Evolutionary conservation across 2,113 vertebrate genomes (phyloP), one percentile per base, ranked within the genome.

Genomic region (Megaleporinus macrocephalus): DNA sequence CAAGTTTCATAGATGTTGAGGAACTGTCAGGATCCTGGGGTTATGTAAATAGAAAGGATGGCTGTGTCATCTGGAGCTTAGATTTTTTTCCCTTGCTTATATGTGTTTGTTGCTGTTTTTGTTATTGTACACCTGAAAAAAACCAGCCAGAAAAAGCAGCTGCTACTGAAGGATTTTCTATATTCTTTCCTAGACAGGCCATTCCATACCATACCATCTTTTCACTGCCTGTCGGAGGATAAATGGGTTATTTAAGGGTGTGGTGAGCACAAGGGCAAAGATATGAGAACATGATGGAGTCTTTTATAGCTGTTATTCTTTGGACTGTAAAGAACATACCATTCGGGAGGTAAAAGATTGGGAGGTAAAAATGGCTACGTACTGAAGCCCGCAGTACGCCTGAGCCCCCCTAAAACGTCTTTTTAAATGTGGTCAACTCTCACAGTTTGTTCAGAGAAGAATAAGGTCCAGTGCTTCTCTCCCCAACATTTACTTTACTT

Each of bases 251-350:
- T 36, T n/a, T 59, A 29, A 18, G 27, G 14, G 10, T 22, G 73
- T 1, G 1, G 20, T n/a, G 73, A 12, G 29, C 14, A 29, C 49
- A 74, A 18, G 29, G 49, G 30, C 5, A 75, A 36, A 75, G 69
- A 83, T 82, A 89, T 85, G 85, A 87, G 76, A 82, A 73, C 24
- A 24, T n/a, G 49, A 74, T 74, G 72, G 53, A 27, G 36, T n/a
- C 66, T n/a, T 69, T 41, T 41, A 68, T 36, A 68, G 20, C 29
- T 68, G 22, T 68, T 68, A 36, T 36, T 68, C 6, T 36, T 36
- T 36, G 15, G 7, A 68, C 65, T 29, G 16, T 65, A 65, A 30
- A 65, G 4, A 65, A 30, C 7, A 68, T 36, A 66, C 29, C 66
- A 41, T 44, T 41, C 33, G 15, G n/a, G 10, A 24, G 36, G 18